Conservation (phyloP, 2,113 vertebrate genomes). For the Acinonyx jubatus region DNA sequence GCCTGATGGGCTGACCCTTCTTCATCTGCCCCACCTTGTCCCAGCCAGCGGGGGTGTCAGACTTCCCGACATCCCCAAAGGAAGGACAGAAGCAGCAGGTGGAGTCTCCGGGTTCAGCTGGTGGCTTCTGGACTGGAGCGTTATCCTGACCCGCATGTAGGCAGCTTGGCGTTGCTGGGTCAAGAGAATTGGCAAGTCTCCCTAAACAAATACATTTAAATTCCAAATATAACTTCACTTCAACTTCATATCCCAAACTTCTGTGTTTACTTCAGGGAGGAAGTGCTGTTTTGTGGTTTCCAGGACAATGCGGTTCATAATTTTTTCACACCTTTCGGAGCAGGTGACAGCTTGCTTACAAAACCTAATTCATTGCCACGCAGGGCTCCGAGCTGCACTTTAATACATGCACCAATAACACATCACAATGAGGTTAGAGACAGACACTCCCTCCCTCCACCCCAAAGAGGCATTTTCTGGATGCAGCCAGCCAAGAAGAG, state of each 20-base stretch:
- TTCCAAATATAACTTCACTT: slow-evolving; percentile 69
- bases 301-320: slow-evolving; percentile 82
- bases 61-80: neutral
- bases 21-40: neutral
- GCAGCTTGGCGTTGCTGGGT: neutral
- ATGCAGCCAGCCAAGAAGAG: slow-evolving; percentile 44
- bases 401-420: slow-evolving; percentile 71
- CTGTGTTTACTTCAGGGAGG: slow-evolving; percentile 76
- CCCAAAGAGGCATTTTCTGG: slow-evolving; percentile 29
- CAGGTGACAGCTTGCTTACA: slow-evolving; percentile 84
- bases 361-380: slow-evolving; percentile 74
- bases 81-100: neutral
- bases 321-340: slow-evolving; percentile 85
- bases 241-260: slow-evolving; percentile 69
- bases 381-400: slow-evolving; percentile 53
- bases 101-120: neutral
- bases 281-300: slow-evolving; percentile 78
- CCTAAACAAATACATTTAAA: slow-evolving; percentile 67
- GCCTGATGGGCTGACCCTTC: too few species aligned
- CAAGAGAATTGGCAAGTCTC: slow-evolving; percentile 20
- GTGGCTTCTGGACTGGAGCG: slow-evolving; percentile 37
- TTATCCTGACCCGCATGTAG: slow-evolving; percentile 51
- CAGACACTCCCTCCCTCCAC: slow-evolving; percentile 59
- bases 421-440: slow-evolving; percentile 58
- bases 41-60: neutral